Conservation (phyloP, 2,113 vertebrate genomes). For the Leptodactylus fuscus region DNA sequence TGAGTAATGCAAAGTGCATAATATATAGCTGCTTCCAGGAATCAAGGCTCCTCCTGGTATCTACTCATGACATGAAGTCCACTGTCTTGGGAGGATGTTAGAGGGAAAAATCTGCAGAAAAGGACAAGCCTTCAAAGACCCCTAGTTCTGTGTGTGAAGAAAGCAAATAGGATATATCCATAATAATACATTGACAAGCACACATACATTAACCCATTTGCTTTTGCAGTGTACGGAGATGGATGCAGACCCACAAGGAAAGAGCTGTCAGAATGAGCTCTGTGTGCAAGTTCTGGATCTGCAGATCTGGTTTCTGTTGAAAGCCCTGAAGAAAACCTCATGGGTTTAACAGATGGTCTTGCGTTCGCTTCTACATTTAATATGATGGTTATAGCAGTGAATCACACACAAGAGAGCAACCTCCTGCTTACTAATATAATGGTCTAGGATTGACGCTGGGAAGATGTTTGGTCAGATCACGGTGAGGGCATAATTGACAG, state of each 20-base stretch:
- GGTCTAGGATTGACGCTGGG: constrained; percentile 10
- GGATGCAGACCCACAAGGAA: constrained; percentile 33
- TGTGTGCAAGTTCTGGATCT: constrained; percentile 16
- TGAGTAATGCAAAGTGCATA: too few species aligned
- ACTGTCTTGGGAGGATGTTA: neutral
- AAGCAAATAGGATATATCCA: neutral
- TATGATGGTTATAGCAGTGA: constrained; percentile 37
- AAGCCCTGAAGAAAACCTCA: constrained; percentile 43
- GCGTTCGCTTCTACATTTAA: constrained; percentile 29
- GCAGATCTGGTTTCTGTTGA: constrained; percentile 25
- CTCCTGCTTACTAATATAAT: constrained; percentile 31
- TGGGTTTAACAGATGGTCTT: constrained; percentile 54
- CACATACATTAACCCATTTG: neutral
- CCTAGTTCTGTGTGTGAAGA: neutral
- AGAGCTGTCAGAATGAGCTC: constrained; percentile 23
- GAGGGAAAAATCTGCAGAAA: neutral
- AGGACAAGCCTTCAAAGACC: neutral
- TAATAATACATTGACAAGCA: neutral
- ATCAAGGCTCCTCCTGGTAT: neutral
- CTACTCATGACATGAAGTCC: neutral
- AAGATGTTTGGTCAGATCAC: constrained; percentile 14
- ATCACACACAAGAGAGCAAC: constrained; percentile 30
- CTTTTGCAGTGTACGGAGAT: neutral
- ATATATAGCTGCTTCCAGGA: too few species aligned
- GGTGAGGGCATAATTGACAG: neutral